Evolutionary conservation across 2,797 vertebrate genomes (phyloP), one percentile per base, ranked within the genome.

Genomic region (Fundulus diaphanus): DNA sequence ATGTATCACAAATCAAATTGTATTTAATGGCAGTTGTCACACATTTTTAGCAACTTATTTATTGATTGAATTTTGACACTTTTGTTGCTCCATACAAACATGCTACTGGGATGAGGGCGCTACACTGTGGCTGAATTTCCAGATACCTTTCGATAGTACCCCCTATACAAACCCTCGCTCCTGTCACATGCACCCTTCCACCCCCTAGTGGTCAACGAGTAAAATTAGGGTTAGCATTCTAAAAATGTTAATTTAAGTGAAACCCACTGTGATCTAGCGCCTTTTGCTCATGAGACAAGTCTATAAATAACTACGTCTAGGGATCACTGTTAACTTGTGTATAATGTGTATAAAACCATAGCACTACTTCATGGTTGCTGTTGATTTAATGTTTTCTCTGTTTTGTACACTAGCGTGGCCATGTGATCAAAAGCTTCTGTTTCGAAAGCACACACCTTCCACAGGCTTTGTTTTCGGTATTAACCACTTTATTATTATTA

Each of bases 261-360:
- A 86, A 91, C 85, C 88, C 90, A 94, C 88, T 94, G 89, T 92
- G 91, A 92, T 88, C 84, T 92, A 92, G 88, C 89, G 79, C 86
- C 83, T 89, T 91, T 88, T 85, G 86, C 87, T 91, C 77, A 69
- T 91, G 76, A 89, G 85, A 89, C 87, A 73, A 88, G 84, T 88
- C 77, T 85, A 88, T 89, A 82, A 82, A 85, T 89, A 90, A 81
- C 74, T 80, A 82, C 83, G 65, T 86, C 81, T 93, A 93, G 88
- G 88, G 78, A 92, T 92, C 82, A 92, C 90, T 93, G 90, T 91
- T 89, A 90, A 90, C 85, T 85, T 87, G 85, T 95, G 93, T 95
- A 94, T 93, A 90, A 92, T 92, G 85, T 94, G 92, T 96, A 95
- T 82, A 93, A 93, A 95, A 90, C 86, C 85, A 91, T 91, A 92